phyloP scores from a whole-genome alignment of 2,113 vertebrate genomes.

The Semicossyphus pulcher region DNA sequence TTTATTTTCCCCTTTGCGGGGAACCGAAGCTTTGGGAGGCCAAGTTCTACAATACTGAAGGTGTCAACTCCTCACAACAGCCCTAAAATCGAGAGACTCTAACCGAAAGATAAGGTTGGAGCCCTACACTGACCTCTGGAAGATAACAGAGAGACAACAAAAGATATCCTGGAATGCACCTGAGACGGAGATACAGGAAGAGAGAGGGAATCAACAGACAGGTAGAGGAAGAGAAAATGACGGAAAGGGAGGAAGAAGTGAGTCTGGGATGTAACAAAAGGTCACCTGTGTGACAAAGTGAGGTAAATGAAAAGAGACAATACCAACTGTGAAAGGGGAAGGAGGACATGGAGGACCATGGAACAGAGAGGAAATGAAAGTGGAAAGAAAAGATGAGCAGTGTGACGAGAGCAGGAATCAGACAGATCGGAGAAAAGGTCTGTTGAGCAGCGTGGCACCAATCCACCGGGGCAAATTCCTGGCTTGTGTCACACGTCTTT shows the following conservation, averaged over 20 bases:
- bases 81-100: background rate
- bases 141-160: slow-evolving; percentile 15
- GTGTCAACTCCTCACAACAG: background rate
- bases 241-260: background rate
- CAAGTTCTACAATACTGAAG: background rate
- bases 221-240: slow-evolving; percentile 4
- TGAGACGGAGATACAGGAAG: slow-evolving; percentile 1
- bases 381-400: background rate
- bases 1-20: slow-evolving; percentile 1
- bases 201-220: slow-evolving; percentile 3
- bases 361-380: slow-evolving; percentile 32
- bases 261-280: slow-evolving; percentile 36
- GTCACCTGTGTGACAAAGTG: slow-evolving; percentile 49
- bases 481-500: slow-evolving; percentile 22
- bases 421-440: slow-evolving; percentile 1
- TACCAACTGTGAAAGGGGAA: slow-evolving; percentile 19
- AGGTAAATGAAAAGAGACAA: slow-evolving; percentile 50
- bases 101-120: background rate
- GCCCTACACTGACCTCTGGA: background rate
- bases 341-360: slow-evolving; percentile 17
- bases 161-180: slow-evolving; percentile 3
- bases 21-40: background rate
- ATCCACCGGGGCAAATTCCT: slow-evolving; percentile 12
- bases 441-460: background rate
- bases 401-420: slow-evolving; percentile 4